A percentile compares a stretch with the other conserved stretches of the same genome.
phyloP scores from a whole-genome alignment of 2,888 invertebrate genomes.

The Pycnomerus fuliginosus region DNA sequence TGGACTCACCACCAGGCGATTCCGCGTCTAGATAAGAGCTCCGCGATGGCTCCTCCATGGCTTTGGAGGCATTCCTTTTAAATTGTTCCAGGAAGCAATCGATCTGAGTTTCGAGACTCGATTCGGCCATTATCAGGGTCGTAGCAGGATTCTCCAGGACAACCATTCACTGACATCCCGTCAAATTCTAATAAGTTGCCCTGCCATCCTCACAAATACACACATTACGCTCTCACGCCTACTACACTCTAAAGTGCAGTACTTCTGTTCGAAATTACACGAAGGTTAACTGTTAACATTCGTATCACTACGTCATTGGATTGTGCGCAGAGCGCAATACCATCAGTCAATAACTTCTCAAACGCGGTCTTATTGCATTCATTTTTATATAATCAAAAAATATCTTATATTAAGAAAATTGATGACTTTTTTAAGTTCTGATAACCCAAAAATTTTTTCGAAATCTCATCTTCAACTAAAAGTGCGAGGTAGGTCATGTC shows the following conservation, averaged over 20 bases:
- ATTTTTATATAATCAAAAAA: too few species aligned
- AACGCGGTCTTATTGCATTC: too few species aligned
- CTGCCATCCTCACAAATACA: neutral
- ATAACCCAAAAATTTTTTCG: too few species aligned
- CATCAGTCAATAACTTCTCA: too few species aligned
- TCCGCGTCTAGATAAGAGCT: constrained; percentile 44
- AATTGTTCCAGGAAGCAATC: constrained; percentile 83
- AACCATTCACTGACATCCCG: constrained; percentile 15
- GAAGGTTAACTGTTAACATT: too few species aligned
- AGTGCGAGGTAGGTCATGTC: too few species aligned
- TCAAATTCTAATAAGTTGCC: neutral
- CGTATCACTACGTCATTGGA: too few species aligned
- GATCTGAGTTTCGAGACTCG: constrained; percentile 77
- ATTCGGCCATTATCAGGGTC: constrained; percentile 36
- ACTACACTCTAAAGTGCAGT: constrained; percentile 17
- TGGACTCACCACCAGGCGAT: constrained; percentile 43
- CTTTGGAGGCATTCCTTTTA: constrained; percentile 75
- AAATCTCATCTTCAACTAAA: too few species aligned
- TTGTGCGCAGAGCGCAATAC: too few species aligned
- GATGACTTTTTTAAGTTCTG: too few species aligned
- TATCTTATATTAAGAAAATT: too few species aligned
- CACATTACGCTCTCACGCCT: neutral
- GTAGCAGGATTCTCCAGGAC: constrained; percentile 11
- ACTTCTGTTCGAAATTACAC: too few species aligned
- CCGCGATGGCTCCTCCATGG: constrained; percentile 55